Percentiles rank a stretch among this genome's conserved stretches.
phyloP scores from a whole-genome alignment of 2,113 vertebrate genomes.

The Pantherophis guttatus region DNA sequence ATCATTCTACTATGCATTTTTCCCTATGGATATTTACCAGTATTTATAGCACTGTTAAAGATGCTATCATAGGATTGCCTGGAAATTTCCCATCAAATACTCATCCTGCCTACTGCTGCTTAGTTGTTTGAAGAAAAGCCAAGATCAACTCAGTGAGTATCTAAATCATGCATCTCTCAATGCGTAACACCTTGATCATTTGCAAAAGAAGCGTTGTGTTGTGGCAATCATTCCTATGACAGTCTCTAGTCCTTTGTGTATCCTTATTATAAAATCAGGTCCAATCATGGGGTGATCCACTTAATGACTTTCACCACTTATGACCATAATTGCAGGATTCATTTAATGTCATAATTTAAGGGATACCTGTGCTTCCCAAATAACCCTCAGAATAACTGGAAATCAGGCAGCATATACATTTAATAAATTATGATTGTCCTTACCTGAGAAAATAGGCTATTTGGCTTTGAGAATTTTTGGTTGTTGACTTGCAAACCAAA shows the following conservation, averaged over 20 bases:
- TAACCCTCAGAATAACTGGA: background rate
- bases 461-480: background rate
- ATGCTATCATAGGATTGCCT: background rate
- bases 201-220: too few relatives aligned
- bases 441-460: background rate
- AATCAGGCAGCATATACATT: background rate
- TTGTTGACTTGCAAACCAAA: background rate
- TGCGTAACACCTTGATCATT: too few relatives aligned
- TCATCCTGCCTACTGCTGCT: background rate
- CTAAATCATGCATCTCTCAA: background rate
- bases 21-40: background rate
- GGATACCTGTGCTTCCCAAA: background rate
- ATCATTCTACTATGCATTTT: background rate
- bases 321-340: too few relatives aligned
- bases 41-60: background rate
- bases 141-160: background rate
- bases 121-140: background rate
- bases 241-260: too few relatives aligned
- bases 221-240: too few relatives aligned
- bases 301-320: too few relatives aligned
- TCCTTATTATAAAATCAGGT: too few relatives aligned
- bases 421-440: background rate
- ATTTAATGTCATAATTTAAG: too few relatives aligned
- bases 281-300: too few relatives aligned
- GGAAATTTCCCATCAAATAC: background rate